Percentiles rank a stretch among this genome's conserved stretches.
These are phyloP conservation scores for Cyprinella venusta DNA, from an alignment of 2,797 vertebrate species.

Conservation along the genomic window DNA sequence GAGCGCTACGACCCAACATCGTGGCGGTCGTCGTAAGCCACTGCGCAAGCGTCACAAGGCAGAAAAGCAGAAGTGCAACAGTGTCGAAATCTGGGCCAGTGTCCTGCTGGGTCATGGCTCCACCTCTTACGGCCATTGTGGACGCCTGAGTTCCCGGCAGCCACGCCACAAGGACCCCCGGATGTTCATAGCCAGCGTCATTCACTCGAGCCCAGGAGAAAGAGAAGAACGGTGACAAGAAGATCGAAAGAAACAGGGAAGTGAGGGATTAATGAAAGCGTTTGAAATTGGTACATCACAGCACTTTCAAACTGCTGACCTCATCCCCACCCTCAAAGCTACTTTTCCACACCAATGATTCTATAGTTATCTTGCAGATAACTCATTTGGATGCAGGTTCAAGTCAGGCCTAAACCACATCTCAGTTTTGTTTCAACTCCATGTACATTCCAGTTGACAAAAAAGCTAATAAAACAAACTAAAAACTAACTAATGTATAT, in stretches of 20 bases:
- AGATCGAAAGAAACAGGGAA: constrained; percentile 20
- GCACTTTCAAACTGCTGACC: constrained; percentile 30
- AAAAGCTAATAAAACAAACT: neutral
- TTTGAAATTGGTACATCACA: constrained; percentile 24
- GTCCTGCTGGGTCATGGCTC: constrained; percentile 57
- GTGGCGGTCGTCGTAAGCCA: constrained; percentile 66
- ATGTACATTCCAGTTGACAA: neutral
- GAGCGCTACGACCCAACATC: constrained; percentile 63
- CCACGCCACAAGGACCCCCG: constrained; percentile 53
- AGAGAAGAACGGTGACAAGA: neutral
- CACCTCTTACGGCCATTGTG: constrained; percentile 60
- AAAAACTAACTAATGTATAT: neutral
- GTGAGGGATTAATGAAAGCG: constrained; percentile 35
- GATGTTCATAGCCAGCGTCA: constrained; percentile 53
- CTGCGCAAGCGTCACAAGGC: constrained; percentile 67
- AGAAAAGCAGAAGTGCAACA: constrained; percentile 81
- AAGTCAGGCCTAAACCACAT: neutral
- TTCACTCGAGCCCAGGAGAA: constrained; percentile 23
- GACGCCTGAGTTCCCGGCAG: constrained; percentile 58
- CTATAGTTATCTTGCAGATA: neutral
- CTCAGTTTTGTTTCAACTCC: neutral
- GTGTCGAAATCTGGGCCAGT: constrained; percentile 79
- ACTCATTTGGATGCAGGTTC: neutral
- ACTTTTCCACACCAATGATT: neutral
- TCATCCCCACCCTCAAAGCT: constrained; percentile 1